Percentiles rank a stretch among this genome's conserved stretches.
Evolutionary conservation across 2,797 vertebrate genomes (phyloP).

Genomic region (Sebastes hubbsi): DNA sequence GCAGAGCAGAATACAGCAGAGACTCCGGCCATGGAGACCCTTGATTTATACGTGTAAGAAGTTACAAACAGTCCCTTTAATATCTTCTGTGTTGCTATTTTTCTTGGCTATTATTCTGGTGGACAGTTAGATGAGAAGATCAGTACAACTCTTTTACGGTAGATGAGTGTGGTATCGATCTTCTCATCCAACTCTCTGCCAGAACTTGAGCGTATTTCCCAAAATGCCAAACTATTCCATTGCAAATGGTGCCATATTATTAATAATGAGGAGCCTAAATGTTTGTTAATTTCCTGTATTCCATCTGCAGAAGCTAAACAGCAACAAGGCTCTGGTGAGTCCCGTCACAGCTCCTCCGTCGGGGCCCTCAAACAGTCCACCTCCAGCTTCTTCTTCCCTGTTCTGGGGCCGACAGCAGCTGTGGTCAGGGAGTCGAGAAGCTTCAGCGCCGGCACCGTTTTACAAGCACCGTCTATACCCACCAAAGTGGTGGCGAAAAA

Average conservation of each 20-base stretch:
- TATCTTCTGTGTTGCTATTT: neutral
- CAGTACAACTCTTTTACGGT: too few species aligned
- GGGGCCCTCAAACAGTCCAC: constrained; percentile 30
- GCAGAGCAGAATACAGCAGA: too few species aligned
- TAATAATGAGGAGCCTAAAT: neutral
- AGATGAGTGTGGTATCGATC: neutral
- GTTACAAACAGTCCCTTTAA: neutral
- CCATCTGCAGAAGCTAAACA: constrained; percentile 72
- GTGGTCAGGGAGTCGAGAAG: constrained; percentile 64
- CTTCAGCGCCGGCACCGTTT: constrained; percentile 56
- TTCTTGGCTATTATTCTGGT: neutral
- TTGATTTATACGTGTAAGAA: too few species aligned
- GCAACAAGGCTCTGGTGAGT: constrained; percentile 40
- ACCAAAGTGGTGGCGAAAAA: constrained; percentile 63
- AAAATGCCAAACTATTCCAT: neutral
- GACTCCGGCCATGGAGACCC: too few species aligned
- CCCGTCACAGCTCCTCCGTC: constrained; percentile 20
- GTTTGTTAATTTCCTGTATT: constrained; percentile 7
- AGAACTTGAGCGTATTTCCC: neutral
- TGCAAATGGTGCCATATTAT: neutral
- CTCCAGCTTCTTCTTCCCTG: constrained; percentile 29
- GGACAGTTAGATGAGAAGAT: neutral
- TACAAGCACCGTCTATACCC: constrained; percentile 50
- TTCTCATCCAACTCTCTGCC: neutral
- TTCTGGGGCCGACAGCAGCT: constrained; percentile 1